Evolutionary conservation across 2,113 vertebrate species (phyloP).

Genomic region (Neotoma lepida): DNA sequence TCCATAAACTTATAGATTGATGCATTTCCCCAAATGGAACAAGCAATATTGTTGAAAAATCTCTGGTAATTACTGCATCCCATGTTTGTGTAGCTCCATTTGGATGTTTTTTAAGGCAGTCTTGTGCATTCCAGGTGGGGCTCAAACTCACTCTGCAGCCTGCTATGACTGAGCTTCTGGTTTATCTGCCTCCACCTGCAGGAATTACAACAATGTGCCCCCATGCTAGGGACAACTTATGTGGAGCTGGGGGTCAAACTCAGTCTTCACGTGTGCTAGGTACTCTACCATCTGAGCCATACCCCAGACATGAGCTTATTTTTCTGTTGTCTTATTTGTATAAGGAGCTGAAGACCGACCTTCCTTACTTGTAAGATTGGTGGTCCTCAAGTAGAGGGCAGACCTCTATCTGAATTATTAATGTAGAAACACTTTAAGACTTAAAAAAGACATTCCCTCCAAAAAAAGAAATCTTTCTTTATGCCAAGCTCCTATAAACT

Average conservation of each 20-base stretch:
- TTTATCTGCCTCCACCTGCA: not conserved
- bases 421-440: not conserved
- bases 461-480: not conserved
- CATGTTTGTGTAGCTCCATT: not conserved
- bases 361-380: not conserved
- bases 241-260: not conserved
- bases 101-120: not conserved
- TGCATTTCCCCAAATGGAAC: not conserved
- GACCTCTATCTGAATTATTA: not conserved
- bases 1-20: slow-evolving; percentile 14
- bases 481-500: not conserved
- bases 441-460: not conserved
- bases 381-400: not conserved
- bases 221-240: not conserved
- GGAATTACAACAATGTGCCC: not conserved
- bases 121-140: not conserved
- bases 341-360: not conserved
- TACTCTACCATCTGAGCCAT: not conserved
- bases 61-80: not conserved
- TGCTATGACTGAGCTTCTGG: not conserved
- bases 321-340: not conserved
- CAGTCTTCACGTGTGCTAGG: not conserved
- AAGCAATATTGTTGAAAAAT: not conserved
- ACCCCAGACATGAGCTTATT: not conserved
- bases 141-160: not conserved